These are phyloP conservation scores for Helicolenus hilgendorfi DNA, from an alignment of 2,797 vertebrate species.

Conservation along the genomic window DNA sequence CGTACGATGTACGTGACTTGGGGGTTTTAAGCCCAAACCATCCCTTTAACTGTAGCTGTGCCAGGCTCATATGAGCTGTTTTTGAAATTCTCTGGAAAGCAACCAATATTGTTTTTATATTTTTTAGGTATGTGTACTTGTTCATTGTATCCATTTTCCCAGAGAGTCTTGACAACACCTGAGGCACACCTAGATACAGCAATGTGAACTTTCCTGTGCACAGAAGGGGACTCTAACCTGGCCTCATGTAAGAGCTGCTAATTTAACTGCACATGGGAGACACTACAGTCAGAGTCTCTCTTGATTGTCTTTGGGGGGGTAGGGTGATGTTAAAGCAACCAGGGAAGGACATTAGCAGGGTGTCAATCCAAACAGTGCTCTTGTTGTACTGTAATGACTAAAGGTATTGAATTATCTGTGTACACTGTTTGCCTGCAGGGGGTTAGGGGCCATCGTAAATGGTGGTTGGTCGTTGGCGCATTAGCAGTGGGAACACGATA, in stretches of 20 bases:
- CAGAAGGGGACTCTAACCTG: neutral
- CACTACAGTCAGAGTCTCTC: neutral
- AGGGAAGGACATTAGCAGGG: slow-evolving; percentile 38
- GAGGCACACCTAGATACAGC: neutral
- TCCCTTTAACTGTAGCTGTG: neutral
- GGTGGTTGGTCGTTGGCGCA: slow-evolving; percentile 18
- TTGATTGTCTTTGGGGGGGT: neutral
- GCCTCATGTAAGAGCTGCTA: neutral
- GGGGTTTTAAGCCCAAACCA: neutral
- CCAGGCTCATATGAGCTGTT: neutral
- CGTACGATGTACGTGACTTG: neutral
- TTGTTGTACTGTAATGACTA: slow-evolving; percentile 39
- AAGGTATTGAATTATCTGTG: slow-evolving; percentile 67
- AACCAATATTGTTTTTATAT: neutral
- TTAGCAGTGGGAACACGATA: slow-evolving; percentile 38
- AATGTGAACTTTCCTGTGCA: neutral
- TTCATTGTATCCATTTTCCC: neutral
- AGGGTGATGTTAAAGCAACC: neutral
- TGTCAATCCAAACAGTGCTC: slow-evolving; percentile 23
- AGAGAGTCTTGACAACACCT: neutral
- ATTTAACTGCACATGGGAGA: slow-evolving; percentile 9
- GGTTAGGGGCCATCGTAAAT: slow-evolving; percentile 34
- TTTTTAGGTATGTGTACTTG: neutral
- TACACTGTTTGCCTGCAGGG: slow-evolving; percentile 30
- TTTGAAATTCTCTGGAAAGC: neutral